These are phyloP conservation scores for Sebastes hopkinsi DNA, from an alignment of 2,797 vertebrate species.

Conservation along the genomic window DNA sequence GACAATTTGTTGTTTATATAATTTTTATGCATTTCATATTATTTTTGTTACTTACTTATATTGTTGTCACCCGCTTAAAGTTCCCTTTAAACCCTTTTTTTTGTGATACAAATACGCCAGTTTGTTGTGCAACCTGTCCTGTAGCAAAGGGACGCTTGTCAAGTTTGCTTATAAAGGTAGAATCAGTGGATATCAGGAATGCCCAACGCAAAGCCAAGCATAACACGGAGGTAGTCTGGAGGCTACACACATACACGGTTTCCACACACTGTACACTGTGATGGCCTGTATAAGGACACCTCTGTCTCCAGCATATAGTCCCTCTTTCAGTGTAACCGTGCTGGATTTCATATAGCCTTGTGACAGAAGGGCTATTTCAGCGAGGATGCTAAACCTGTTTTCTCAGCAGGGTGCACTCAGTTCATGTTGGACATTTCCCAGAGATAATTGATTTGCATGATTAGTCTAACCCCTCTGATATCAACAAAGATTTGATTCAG, in stretches of 20 bases:
- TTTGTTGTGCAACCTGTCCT: slow-evolving; percentile 16
- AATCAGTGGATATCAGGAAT: slow-evolving; percentile 80
- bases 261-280: slow-evolving; percentile 76
- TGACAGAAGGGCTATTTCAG: slow-evolving; percentile 40
- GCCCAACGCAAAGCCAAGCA: slow-evolving; percentile 73
- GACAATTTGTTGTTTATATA: not conserved
- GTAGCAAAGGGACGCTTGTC: slow-evolving; percentile 18
- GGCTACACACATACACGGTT: slow-evolving; percentile 61
- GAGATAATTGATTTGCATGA: slow-evolving; percentile 18
- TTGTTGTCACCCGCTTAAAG: not conserved
- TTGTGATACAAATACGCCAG: not conserved
- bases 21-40: not conserved
- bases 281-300: slow-evolving; percentile 75
- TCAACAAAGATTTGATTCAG: slow-evolving; percentile 51
- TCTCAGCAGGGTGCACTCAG: slow-evolving; percentile 22
- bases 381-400: slow-evolving; percentile 11
- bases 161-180: slow-evolving; percentile 54
- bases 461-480: not conserved
- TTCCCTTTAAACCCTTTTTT: not conserved
- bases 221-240: slow-evolving; percentile 73
- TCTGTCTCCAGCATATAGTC: slow-evolving; percentile 80
- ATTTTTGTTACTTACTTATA: not conserved
- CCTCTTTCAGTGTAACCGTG: slow-evolving; percentile 69
- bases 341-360: slow-evolving; percentile 45
- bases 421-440: slow-evolving; percentile 10